These are phyloP conservation scores for Cyrtodaria siliqua DNA, from an alignment of 2,888 invertebrate genomes.

Conservation along the genomic window DNA sequence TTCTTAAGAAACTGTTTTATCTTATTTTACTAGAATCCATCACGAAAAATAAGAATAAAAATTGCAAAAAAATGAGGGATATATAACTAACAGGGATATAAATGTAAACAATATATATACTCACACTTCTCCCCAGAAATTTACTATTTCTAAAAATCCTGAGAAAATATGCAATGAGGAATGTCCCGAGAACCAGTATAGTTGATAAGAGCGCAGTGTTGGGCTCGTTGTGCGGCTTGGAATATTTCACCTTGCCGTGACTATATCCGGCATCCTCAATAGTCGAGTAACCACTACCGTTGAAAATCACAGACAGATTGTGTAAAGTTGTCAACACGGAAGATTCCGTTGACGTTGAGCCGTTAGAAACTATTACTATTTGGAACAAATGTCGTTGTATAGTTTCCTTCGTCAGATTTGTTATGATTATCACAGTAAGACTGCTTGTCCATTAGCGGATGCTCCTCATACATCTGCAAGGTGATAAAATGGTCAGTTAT, in stretches of 20 bases:
- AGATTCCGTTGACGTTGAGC: slow-evolving; percentile 6
- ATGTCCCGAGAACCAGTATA: slow-evolving; percentile 94
- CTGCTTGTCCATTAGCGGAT: slow-evolving; percentile 60
- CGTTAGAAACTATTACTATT: slow-evolving; percentile 3
- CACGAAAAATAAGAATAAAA: too few relatives aligned
- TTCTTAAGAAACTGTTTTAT: too few relatives aligned
- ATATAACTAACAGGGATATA: too few relatives aligned
- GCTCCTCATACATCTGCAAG: slow-evolving; percentile 68
- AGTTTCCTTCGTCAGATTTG: background rate
- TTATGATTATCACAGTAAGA: slow-evolving; percentile 58
- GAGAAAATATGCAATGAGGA: slow-evolving; percentile 96
- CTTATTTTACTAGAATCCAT: too few relatives aligned
- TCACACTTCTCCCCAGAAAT: slow-evolving; percentile 96
- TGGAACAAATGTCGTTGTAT: slow-evolving; percentile 20
- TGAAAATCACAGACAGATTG: slow-evolving; percentile 1
- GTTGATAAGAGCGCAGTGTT: slow-evolving; percentile 98
- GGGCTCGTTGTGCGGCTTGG: slow-evolving; percentile 87
- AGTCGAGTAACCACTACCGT: background rate
- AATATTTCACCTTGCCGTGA: slow-evolving; percentile 43
- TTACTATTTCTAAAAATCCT: slow-evolving; percentile 97
- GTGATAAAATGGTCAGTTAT: too few relatives aligned
- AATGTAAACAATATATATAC: too few relatives aligned
- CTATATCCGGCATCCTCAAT: background rate
- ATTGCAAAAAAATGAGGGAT: too few relatives aligned
- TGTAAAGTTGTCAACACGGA: background rate